These are phyloP conservation scores for Choloepus didactylus DNA, from an alignment of 2,797 vertebrate genomes.

Conservation along the genomic window DNA sequence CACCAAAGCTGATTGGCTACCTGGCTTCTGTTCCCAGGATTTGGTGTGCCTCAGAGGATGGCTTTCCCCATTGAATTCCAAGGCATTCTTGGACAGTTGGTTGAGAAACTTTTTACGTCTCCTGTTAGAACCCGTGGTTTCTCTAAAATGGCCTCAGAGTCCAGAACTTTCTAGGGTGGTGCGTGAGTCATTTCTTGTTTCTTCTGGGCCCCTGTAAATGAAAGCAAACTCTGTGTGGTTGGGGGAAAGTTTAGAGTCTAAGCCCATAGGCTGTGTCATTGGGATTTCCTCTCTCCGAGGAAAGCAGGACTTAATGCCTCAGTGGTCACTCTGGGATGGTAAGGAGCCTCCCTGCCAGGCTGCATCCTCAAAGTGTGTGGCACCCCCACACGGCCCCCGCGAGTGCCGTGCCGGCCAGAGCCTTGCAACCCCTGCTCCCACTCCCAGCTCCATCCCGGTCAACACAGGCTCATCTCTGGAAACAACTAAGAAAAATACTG, in stretches of 20 bases:
- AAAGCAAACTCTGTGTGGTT: background rate
- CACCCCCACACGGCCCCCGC: too few species aligned
- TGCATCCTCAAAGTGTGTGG: fast-evolving
- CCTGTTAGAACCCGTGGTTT: background rate
- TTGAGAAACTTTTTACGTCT: background rate
- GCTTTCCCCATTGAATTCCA: background rate
- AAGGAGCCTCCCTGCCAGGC: background rate
- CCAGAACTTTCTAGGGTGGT: background rate
- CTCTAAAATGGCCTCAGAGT: background rate
- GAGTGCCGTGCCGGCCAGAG: too few species aligned
- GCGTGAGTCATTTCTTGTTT: too few species aligned
- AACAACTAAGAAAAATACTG: background rate
- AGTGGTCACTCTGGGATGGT: background rate
- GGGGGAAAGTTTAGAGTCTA: background rate
- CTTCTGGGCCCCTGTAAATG: background rate
- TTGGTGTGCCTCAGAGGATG: background rate
- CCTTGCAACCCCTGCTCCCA: too few species aligned
- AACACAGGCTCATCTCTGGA: background rate
- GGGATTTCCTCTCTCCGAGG: background rate
- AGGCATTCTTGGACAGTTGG: background rate
- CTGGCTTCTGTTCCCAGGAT: background rate
- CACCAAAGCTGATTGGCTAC: background rate
- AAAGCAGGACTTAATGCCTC: background rate
- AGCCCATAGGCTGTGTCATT: background rate
- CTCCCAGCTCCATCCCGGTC: background rate